A percentile compares a stretch with the other conserved stretches of the same genome.
Evolutionary conservation across 1,140 invertebrate species (phyloP).

Genomic region (Catajapyx aquilonaris): DNA sequence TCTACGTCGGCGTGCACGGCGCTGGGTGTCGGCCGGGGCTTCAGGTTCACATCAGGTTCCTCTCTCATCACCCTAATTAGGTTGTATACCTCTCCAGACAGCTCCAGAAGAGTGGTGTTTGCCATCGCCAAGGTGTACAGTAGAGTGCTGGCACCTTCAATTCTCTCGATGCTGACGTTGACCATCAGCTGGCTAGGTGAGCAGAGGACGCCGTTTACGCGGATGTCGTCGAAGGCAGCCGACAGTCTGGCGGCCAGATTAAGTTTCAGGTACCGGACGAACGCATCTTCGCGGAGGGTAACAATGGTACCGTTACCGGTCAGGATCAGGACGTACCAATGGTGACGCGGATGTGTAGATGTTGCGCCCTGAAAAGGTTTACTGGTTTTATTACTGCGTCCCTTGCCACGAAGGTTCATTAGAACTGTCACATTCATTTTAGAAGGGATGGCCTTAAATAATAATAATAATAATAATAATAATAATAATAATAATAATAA

Average conservation of each 20-base stretch:
- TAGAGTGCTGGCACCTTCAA: constrained; percentile 10
- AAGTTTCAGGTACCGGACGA: constrained; percentile 18
- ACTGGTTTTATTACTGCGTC: too few relatives aligned
- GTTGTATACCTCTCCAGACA: constrained; percentile 18
- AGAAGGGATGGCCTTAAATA: too few relatives aligned
- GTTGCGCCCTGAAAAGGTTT: too few relatives aligned
- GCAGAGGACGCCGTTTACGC: constrained; percentile 16
- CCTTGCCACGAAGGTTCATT: too few relatives aligned
- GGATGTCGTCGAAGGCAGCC: constrained; percentile 18
- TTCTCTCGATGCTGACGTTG: constrained; percentile 16
- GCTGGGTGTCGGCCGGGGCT: constrained; percentile 8
- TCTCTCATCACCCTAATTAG: neutral
- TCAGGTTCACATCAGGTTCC: constrained; percentile 13
- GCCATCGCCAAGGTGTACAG: constrained; percentile 17
- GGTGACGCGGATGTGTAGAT: too few relatives aligned
- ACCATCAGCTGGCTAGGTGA: constrained; percentile 16
- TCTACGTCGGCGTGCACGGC: constrained; percentile 14
- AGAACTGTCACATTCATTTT: too few relatives aligned
- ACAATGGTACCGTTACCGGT: constrained; percentile 19
- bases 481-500: too few relatives aligned
- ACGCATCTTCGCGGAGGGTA: constrained; percentile 16
- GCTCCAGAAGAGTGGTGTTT: constrained; percentile 18
- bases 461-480: too few relatives aligned
- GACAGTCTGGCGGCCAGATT: constrained; percentile 19
- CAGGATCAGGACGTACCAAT: constrained; percentile 15